Base-by-base conservation (phyloP, 1,140 invertebrate species). In the Apolygus lucorum region DNA sequence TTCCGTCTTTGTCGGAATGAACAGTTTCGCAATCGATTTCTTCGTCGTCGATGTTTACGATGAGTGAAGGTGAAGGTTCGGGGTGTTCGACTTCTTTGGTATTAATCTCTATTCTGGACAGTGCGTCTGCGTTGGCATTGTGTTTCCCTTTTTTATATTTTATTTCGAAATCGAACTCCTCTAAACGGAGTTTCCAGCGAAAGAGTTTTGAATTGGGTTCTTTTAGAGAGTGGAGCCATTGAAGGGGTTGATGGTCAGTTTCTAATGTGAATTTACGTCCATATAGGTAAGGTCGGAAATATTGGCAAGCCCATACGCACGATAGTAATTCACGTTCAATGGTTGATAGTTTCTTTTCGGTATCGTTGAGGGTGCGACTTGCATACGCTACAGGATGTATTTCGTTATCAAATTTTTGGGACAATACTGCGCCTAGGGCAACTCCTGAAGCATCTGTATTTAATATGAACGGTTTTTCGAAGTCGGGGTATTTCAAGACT, bases 231-330 rank as follows among this genome's bases (percentile, higher is more conserved):
- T n/a, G n/a, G 2, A 54, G 14, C 25, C n/a, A 14, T 54, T 54
- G n/a, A 75, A 68, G 1, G 72, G 72, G 74, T 82, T n/a, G n/a
- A n/a, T n/a, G n/a, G n/a, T n/a, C n/a, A 85, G 26, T n/a, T n/a
- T n/a, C n/a, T n/a, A n/a, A n/a, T n/a, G n/a, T n/a, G n/a, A n/a
- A n/a, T n/a, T n/a, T n/a, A n/a, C n/a, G n/a, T n/a, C n/a, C n/a
- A n/a, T n/a, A n/a, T n/a, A n/a, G n/a, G n/a, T n/a, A n/a, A n/a
- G 78, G 76, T 69, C 77, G 67, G 69, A 83, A 84, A 54, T 82
- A 75, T 65, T 80, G 73, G 0, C 80, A 74, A 0, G 76, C 76
- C 75, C 77, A 80, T n/a, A n/a, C n/a, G n/a, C n/a, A n/a, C n/a
- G n/a, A n/a, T n/a, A n/a, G n/a, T 1, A 78, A 70, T 73, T 79